Percentiles rank a stretch among this genome's conserved stretches.
Conservation (phyloP, 2,113 vertebrate genomes). For the Aegotheles bennettii region DNA sequence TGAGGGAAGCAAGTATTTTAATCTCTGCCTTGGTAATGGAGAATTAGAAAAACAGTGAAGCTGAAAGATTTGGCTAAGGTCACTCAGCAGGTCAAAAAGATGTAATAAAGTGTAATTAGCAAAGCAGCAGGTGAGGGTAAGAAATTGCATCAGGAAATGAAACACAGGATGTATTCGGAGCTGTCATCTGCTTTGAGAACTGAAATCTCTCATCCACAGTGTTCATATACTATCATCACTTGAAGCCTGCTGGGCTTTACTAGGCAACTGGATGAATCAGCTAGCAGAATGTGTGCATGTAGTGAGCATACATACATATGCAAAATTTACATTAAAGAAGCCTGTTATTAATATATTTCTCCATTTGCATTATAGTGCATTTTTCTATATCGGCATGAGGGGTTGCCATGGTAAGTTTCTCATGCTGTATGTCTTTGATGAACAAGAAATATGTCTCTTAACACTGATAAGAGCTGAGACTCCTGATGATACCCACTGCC, state of each 20-base stretch:
- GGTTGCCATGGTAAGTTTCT: neutral
- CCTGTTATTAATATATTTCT: neutral
- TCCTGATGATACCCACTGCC: neutral
- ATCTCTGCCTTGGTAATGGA: neutral
- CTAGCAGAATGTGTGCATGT: neutral
- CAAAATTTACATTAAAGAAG: neutral
- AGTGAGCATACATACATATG: too few species aligned
- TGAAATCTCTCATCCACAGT: fast-evolving
- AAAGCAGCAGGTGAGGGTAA: neutral
- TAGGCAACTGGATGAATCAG: neutral
- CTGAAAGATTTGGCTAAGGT: neutral
- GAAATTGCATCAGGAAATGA: neutral
- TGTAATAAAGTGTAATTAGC: neutral
- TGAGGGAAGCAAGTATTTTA: neutral
- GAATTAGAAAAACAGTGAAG: neutral
- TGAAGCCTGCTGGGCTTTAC: neutral
- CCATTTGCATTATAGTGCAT: neutral
- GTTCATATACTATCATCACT: neutral
- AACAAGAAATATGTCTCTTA: neutral
- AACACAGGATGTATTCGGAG: neutral
- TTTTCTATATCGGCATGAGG: neutral
- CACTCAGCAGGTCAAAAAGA: neutral
- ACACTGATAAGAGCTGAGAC: neutral
- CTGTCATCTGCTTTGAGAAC: neutral
- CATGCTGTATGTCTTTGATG: neutral